These are phyloP conservation scores for Vulpes lagopus DNA, from an alignment of 2,113 vertebrate genomes.

Conservation along the genomic window DNA sequence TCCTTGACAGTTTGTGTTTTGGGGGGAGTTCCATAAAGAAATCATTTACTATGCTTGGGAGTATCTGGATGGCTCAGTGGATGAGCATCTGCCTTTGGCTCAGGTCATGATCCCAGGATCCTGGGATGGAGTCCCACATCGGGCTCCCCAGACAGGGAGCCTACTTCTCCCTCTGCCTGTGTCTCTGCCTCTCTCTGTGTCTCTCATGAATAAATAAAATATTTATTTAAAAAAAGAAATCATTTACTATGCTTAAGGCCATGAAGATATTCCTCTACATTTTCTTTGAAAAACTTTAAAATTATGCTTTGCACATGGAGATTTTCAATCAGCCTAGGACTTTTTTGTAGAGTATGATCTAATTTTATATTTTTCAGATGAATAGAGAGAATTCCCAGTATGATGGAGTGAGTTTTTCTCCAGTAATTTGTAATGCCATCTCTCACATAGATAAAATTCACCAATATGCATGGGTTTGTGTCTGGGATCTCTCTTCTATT, in stretches of 20 bases:
- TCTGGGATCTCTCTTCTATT: not conserved
- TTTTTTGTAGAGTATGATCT: not conserved
- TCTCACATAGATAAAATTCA: not conserved
- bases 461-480: not conserved
- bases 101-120: too few species aligned
- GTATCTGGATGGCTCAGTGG: too few species aligned
- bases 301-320: not conserved
- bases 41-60: not conserved
- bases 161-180: too few species aligned
- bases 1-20: not conserved
- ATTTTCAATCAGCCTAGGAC: not conserved
- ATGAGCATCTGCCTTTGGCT: too few species aligned
- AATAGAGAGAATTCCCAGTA: not conserved
- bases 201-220: too few species aligned
- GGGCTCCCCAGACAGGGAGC: too few species aligned
- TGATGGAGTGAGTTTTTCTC: not conserved
- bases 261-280: not conserved
- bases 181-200: too few species aligned
- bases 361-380: slow-evolving; percentile 15
- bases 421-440: not conserved
- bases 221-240: not conserved
- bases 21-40: not conserved
- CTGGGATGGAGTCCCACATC: too few species aligned
- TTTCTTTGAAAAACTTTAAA: slow-evolving; percentile 42
- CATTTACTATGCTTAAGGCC: not conserved